Percentiles rank a stretch among this genome's conserved stretches.
These are phyloP conservation scores for Falco biarmicus DNA, from an alignment of 2,797 vertebrate species.

Conservation along the genomic window DNA sequence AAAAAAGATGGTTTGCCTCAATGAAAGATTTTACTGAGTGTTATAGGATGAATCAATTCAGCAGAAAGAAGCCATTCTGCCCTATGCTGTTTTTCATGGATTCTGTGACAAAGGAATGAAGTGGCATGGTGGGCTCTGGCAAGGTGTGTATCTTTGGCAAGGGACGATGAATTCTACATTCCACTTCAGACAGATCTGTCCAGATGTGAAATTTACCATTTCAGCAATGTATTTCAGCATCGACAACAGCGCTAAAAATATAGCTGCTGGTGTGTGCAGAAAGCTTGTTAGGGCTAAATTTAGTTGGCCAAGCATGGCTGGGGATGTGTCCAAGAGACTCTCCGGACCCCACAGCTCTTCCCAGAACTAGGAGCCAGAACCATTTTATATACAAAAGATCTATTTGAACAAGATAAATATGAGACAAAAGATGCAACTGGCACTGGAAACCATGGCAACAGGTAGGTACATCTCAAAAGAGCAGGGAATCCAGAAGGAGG, in stretches of 20 bases:
- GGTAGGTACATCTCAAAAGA: not conserved
- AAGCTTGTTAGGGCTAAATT: not conserved
- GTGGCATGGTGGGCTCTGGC: not conserved
- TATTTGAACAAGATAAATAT: not conserved
- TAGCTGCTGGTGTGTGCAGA: accelerated
- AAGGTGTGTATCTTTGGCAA: not conserved
- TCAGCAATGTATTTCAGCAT: not conserved
- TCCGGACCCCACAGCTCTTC: not conserved
- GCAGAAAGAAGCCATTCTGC: not conserved
- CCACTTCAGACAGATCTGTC: not conserved
- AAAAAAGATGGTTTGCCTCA: not conserved
- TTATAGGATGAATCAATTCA: not conserved
- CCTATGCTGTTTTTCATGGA: not conserved
- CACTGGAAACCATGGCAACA: slow-evolving; percentile 38
- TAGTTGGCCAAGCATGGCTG: not conserved
- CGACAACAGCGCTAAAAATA: not conserved
- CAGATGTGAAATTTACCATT: not conserved
- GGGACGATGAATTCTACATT: not conserved
- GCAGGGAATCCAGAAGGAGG: not conserved
- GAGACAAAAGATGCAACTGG: not conserved
- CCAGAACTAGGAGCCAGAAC: not conserved
- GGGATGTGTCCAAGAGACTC: not conserved
- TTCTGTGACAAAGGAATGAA: not conserved
- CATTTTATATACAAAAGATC: not conserved
- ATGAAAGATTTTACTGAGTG: not conserved